Evolutionary conservation across 2,888 invertebrate genomes (phyloP).

Genomic region (Celastrina argiolus): DNA sequence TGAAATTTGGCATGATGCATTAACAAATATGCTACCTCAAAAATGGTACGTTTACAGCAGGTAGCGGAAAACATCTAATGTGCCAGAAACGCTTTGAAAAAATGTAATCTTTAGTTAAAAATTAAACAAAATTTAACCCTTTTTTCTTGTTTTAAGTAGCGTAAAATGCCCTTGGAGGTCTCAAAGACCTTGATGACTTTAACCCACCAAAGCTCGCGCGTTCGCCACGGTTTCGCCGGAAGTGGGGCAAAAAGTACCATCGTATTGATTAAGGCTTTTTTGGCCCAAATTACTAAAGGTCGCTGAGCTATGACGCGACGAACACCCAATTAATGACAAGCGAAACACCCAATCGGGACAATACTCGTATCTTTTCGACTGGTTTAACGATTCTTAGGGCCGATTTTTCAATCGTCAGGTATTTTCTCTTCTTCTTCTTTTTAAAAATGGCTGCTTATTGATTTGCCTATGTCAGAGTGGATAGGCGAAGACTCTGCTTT

Average conservation of each 20-base stretch:
- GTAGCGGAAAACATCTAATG: no score
- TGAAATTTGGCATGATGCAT: no score
- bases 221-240: conserved; percentile 2
- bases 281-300: conserved; percentile 3
- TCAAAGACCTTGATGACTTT: neutral
- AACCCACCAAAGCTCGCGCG: neutral
- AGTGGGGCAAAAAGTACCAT: neutral
- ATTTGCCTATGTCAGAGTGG: no score
- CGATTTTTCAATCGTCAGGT: neutral
- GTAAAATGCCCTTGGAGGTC: neutral
- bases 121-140: neutral
- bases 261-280: conserved; percentile 4
- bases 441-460: no score
- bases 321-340: neutral
- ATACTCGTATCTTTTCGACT: neutral
- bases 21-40: no score
- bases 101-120: no score
- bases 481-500: no score
- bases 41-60: no score
- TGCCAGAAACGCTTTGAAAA: no score
- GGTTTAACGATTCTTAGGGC: neutral
- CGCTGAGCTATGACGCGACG: neutral
- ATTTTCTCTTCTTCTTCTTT: neutral
- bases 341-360: neutral
- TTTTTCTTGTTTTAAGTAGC: neutral